Conservation (phyloP, 2,797 vertebrate species). For the Sebastolobus alascanus region DNA sequence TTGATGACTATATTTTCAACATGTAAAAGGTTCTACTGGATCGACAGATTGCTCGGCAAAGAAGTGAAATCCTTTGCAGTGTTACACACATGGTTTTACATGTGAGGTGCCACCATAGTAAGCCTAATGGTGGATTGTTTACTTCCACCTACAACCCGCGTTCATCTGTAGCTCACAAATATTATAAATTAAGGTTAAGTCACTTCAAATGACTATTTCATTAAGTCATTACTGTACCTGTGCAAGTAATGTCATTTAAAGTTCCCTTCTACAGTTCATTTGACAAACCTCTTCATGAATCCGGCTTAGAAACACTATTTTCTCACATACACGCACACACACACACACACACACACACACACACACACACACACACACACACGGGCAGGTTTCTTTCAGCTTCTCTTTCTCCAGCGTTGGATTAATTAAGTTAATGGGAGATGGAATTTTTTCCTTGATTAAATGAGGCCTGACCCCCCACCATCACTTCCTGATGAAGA, state of each 20-base stretch:
- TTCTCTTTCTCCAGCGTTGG: conserved; percentile 56
- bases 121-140: neutral
- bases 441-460: conserved; percentile 83
- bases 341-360: conserved; percentile 21
- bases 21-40: neutral
- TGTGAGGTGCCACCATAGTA: neutral
- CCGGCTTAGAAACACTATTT: conserved; percentile 19
- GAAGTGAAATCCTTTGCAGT: neutral
- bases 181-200: neutral
- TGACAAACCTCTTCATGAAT: conserved; percentile 30
- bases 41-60: neutral
- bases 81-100: neutral
- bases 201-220: conserved; percentile 9
- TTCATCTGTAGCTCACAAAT: neutral
- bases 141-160: neutral
- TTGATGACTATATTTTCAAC: neutral
- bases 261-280: conserved; percentile 7
- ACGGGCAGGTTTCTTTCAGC: conserved; percentile 41
- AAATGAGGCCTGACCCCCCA: conserved; percentile 78
- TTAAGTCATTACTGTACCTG: conserved; percentile 5
- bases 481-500: conserved; percentile 69
- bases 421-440: conserved; percentile 87
- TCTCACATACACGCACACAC: conserved; percentile 34
- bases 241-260: conserved; percentile 26
- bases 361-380: conserved; percentile 24